Evolutionary conservation across 92 coral and sea anemone species (phyloP).

Genomic region (Heteractis magnifica): DNA sequence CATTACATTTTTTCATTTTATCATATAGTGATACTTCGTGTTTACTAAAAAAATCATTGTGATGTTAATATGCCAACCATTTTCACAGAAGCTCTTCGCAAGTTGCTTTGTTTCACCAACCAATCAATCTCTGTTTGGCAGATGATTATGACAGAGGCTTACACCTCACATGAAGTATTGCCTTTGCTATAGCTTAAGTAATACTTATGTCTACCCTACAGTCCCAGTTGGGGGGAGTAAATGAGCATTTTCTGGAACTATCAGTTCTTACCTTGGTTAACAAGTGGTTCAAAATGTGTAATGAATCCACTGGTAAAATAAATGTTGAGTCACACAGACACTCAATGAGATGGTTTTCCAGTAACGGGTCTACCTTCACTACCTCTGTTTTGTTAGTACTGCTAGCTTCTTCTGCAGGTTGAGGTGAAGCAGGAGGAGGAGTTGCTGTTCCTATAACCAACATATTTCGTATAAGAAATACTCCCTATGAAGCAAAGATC

Average conservation of each 20-base stretch:
- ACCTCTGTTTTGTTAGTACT: slow-evolving; percentile 50
- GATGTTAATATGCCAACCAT: too few species aligned
- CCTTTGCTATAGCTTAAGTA: too few species aligned
- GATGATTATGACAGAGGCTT: too few species aligned
- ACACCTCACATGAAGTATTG: too few species aligned
- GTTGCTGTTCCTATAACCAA: slow-evolving; percentile 59
- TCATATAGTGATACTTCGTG: background rate
- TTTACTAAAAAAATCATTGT: too few species aligned
- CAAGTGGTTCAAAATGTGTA: slow-evolving; percentile 55
- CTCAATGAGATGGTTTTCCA: slow-evolving; percentile 75
- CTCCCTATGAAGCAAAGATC: too few species aligned
- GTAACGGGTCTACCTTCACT: slow-evolving; percentile 73
- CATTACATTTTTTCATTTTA: too few species aligned
- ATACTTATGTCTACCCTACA: too few species aligned
- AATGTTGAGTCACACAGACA: slow-evolving; percentile 73
- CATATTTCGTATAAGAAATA: background rate
- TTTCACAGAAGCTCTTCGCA: too few species aligned
- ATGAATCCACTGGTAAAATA: slow-evolving; percentile 83
- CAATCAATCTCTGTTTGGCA: too few species aligned
- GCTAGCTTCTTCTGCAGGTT: slow-evolving; percentile 50
- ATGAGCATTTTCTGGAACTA: background rate
- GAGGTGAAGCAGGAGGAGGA: slow-evolving; percentile 68
- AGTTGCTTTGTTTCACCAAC: too few species aligned
- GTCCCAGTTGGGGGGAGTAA: too few species aligned
- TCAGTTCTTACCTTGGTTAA: slow-evolving; percentile 46